Percentiles rank a stretch among this genome's conserved stretches.
Conservation (phyloP, 2,113 vertebrate genomes). For the Uropsilus gracilis region DNA sequence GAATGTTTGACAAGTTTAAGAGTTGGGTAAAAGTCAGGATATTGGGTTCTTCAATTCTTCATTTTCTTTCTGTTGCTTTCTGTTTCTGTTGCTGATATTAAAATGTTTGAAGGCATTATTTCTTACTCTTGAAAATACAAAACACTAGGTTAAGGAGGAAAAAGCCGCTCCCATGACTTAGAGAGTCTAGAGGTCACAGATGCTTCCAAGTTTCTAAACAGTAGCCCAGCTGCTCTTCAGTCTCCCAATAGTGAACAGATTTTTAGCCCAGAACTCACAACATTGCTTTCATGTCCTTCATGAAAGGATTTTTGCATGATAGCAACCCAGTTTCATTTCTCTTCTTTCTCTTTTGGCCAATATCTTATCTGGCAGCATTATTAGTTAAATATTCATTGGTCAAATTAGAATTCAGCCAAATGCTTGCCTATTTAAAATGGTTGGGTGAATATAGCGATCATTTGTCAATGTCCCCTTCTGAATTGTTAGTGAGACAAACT, state of each 20-base stretch:
- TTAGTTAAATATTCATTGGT: constrained; percentile 81
- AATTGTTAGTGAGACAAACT: constrained; percentile 85
- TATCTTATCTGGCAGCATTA: constrained; percentile 77
- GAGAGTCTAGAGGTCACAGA: constrained; percentile 33
- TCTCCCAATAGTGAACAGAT: constrained; percentile 58
- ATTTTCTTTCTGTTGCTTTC: constrained; percentile 57
- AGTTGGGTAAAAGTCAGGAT: neutral
- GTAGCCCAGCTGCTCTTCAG: constrained; percentile 53
- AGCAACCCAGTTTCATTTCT: constrained; percentile 74
- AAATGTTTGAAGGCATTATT: constrained; percentile 35
- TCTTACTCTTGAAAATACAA: constrained; percentile 16
- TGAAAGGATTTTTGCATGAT: constrained; percentile 79
- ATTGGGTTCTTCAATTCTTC: neutral
- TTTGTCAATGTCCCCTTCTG: constrained; percentile 86
- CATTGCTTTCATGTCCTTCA: constrained; percentile 75
- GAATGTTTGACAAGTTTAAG: neutral
- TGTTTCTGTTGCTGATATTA: constrained; percentile 53
- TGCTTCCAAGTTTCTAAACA: constrained; percentile 51
- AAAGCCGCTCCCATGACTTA: neutral
- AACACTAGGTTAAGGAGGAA: constrained; percentile 40
- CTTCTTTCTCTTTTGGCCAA: constrained; percentile 66
- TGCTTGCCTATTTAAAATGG: constrained; percentile 85
- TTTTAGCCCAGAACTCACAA: constrained; percentile 56
- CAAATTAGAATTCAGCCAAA: constrained; percentile 87
- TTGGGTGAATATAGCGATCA: constrained; percentile 84